phyloP scores from a whole-genome alignment of 2,888 invertebrate species.

The Diarsia mendica region DNA sequence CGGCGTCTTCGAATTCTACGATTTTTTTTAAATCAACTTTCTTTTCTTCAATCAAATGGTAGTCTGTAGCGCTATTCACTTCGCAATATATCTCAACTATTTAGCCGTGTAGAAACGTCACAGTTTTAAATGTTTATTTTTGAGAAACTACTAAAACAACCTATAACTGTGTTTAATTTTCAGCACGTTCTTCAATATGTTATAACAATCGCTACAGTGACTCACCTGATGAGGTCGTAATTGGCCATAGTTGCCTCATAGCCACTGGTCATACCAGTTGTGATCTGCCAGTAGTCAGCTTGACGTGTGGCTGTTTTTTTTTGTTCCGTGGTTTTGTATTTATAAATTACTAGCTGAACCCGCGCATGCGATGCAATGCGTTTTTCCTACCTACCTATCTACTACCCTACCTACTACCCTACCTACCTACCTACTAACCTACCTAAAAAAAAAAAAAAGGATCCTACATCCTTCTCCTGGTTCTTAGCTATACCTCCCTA shows the following conservation, averaged over 20 bases:
- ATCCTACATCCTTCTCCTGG: no score
- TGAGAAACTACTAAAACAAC: not conserved
- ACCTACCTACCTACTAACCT: no score
- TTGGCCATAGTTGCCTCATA: not conserved
- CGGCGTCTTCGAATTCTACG: slow-evolving; percentile 63
- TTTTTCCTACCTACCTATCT: no score
- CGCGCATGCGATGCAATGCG: no score
- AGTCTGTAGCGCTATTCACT: not conserved
- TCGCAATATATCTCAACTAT: not conserved
- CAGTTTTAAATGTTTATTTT: not conserved
- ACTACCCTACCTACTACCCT: no score
- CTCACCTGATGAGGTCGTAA: not conserved
- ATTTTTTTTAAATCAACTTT: slow-evolving; percentile 48
- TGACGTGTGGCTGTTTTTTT: no score
- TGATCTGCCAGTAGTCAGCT: no score
- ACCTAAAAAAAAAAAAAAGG: no score
- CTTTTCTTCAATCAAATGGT: slow-evolving; percentile 23
- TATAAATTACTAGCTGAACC: no score
- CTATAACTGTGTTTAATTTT: not conserved
- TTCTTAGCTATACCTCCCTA: no score
- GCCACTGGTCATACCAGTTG: not conserved
- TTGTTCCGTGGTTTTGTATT: no score
- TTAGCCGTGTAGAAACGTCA: not conserved
- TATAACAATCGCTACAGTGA: not conserved
- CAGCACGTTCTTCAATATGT: not conserved